Evolutionary conservation across 2,888 invertebrate species (phyloP), one percentile per base, ranked within the genome.

Genomic region (Heteromurus nitidus): DNA sequence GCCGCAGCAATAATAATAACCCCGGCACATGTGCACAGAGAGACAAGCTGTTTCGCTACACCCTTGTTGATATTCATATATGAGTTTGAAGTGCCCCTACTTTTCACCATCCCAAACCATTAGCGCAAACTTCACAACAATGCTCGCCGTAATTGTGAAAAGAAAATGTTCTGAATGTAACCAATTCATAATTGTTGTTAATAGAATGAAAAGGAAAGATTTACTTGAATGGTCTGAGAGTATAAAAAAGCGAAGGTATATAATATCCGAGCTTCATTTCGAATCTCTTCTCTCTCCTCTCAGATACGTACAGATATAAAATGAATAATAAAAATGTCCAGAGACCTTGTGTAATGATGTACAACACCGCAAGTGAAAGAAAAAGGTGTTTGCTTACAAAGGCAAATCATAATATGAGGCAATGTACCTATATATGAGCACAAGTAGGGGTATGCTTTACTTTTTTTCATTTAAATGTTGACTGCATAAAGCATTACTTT

Each of bases 351-450:
- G 47, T 47, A 47, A 47, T 47, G 47, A 47, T 47, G 47, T 47
- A 47, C 47, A 47, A 47, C 47, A 47, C n/a, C 47, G 47, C 47
- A 47, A n/a, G 16, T 70, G 62, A 72, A 64, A 64, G 62, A 64
- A 50, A 79, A 79, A 80, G 80, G 80, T 73, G 80, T 80, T 80
- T 73, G 73, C 68, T 80, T 67, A 73, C 80, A 80, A 80, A 64
- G 50, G 62, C n/a, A n/a, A n/a, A n/a, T n/a, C n/a, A n/a, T n/a
- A n/a, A n/a, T n/a, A n/a, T n/a, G n/a, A n/a, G n/a, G n/a, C n/a
- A n/a, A n/a, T n/a, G n/a, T n/a, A n/a, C n/a, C n/a, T n/a, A n/a
- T n/a, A n/a, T n/a, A n/a, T n/a, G n/a, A n/a, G n/a, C n/a, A n/a
- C n/a, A n/a, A n/a, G n/a, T n/a, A n/a, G n/a, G n/a, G n/a, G n/a